Base-by-base conservation (phyloP, 2,113 vertebrate species). In the Oncorhynchus gorbuscha region DNA sequence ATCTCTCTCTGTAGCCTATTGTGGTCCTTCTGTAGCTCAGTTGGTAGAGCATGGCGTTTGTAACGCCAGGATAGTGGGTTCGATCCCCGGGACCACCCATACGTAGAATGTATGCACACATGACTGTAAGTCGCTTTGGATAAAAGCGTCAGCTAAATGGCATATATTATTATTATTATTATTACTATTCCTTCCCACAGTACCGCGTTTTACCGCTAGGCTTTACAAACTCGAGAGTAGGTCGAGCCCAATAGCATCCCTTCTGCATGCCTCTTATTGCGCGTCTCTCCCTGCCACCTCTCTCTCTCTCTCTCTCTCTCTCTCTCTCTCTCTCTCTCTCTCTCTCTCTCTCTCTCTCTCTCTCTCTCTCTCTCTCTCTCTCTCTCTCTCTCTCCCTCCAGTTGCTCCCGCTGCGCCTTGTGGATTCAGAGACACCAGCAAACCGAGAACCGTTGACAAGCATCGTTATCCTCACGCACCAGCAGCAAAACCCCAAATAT, bases 351-450 rank as follows among this genome's bases (percentile, higher is more conserved):
- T 9, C 28, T 16, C 62, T 22, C 45, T 76, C 48, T 20, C 51
- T 9, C 1, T 30, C 55, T n/a, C 55, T 73, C 18, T 35, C 55
- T 24, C 55, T 39, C 20, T 7, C 12, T 28, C 13, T 30, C 30
- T 30, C 26, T 14, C 30, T n/a, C 55, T 73, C 18, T 35, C 28
- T 22, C 28, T 76, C 35, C 22, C 58, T 9, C 1, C 24, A 4
- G 28, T 28, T 14, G 45, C 81, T 84, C 81, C 81, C 85, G 78
- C 82, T 84, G 73, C 83, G 76, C 84, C 87, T 89, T 78, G 49
- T 55, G 77, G 86, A 90, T 84, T 77, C 87, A 83, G 80, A 82
- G 83, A 83, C 84, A 88, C 78, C 76, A 85, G 82, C 84, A 45
- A 85, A 64, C 71, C 59, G 69, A 78, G 69, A 65, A 55, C 16